Evolutionary conservation across 2,888 invertebrate genomes (phyloP), one percentile per base, ranked within the genome.

Genomic region (Mythimna pallens): DNA sequence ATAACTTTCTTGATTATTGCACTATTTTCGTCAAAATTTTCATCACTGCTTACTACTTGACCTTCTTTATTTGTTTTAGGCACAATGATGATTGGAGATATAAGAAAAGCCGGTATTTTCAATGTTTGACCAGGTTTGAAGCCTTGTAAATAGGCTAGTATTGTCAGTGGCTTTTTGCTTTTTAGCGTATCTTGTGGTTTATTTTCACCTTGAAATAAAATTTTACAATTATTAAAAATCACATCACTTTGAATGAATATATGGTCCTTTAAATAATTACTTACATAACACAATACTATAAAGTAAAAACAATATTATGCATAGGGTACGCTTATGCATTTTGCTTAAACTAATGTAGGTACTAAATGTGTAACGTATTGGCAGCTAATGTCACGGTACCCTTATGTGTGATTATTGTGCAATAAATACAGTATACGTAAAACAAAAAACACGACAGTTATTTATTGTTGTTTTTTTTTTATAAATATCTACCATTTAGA

Each of bases 311-410:
- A 66, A 54, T 59, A 59, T 61, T 70, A 89, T 70, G 65, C 88
- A 82, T 86, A 90, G 83, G 87, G 87, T 83, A 79, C 76, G 80
- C 84, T 84, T 84, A 85, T 80, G 81, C 94, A 94, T 94, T 92
- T 90, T 93, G 90, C 75, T 66, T 69, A 78, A 85, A 83, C 83
- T 86, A 91, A 89, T 91, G 89, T 84, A 80, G 17, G n/a, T n/a
- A 9, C 67, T 73, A 80, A 73, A 74, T 79, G 80, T 67, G 73
- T 78, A 61, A 65, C 30, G 30, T 20, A 58, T 65, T 62, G 63
- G 17, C 67, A 73, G 55, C 40, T 50, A 57, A 67, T 25, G 65
- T 50, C 34, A 70, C 25, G 36, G 40, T 55, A 66, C 69, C 70
- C 72, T 36, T 43, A 76, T 77, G 70, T 64, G 55, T 57, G 55